Percentiles rank a stretch among this genome's conserved stretches.
These are phyloP conservation scores for Lydus trimaculatus DNA, from an alignment of 2,888 invertebrate species.

Conservation along the genomic window DNA sequence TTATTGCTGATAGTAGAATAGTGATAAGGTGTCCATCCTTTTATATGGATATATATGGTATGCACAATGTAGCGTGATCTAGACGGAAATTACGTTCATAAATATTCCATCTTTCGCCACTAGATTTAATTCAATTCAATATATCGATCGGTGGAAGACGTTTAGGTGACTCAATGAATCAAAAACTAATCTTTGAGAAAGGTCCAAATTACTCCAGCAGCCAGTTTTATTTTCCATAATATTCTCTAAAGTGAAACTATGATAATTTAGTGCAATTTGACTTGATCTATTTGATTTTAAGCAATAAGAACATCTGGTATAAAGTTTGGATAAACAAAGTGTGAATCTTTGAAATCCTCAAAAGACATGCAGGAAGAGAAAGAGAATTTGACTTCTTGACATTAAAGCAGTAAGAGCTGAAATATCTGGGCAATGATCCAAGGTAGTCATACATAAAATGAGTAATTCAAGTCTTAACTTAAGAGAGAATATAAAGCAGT, in stretches of 20 bases:
- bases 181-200: background rate
- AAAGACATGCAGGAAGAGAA: background rate
- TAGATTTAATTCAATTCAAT: background rate
- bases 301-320: background rate
- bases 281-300: background rate
- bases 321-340: background rate
- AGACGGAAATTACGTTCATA: conserved; percentile 36
- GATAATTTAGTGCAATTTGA: background rate
- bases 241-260: background rate
- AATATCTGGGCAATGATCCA: background rate
- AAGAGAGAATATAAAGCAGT: too few species aligned
- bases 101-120: conserved; percentile 28
- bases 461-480: too few species aligned
- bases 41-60: background rate
- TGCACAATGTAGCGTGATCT: background rate
- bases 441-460: background rate
- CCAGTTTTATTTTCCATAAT: background rate
- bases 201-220: background rate
- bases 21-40: background rate
- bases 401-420: background rate
- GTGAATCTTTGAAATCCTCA: background rate
- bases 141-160: background rate
- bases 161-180: background rate
- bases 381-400: background rate
- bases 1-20: background rate